phyloP scores from a whole-genome alignment of 2,113 vertebrate species.

The Anas platyrhynchos region DNA sequence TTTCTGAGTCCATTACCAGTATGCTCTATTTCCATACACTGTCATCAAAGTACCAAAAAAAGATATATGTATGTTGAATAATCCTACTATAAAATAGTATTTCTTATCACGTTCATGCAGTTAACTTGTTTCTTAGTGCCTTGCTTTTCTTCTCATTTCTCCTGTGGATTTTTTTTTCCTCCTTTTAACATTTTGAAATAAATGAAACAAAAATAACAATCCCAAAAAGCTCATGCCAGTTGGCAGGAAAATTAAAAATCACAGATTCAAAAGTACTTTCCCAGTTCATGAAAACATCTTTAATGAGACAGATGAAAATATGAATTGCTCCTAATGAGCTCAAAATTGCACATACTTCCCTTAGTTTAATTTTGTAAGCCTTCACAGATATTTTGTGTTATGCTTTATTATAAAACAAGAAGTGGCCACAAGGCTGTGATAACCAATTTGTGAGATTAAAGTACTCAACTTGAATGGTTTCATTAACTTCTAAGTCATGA shows the following conservation, averaged over 20 bases:
- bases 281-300: slow-evolving; percentile 77
- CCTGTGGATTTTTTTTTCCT: background rate
- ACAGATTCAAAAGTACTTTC: slow-evolving; percentile 75
- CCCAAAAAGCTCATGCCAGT: slow-evolving; percentile 53
- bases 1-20: background rate
- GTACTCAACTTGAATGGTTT: slow-evolving; percentile 78
- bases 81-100: background rate
- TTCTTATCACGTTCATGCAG: background rate
- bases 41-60: background rate
- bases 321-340: slow-evolving; percentile 82
- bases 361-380: slow-evolving; percentile 80
- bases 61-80: background rate
- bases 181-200: slow-evolving; percentile 69
- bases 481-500: slow-evolving; percentile 79
- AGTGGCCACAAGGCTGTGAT: slow-evolving; percentile 83
- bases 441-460: slow-evolving; percentile 84
- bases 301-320: slow-evolving; percentile 84
- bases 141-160: slow-evolving; percentile 43
- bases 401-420: slow-evolving; percentile 82
- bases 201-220: slow-evolving; percentile 71
- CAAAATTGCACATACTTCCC: slow-evolving; percentile 76
- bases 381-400: slow-evolving; percentile 81
- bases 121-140: slow-evolving; percentile 16
- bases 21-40: background rate
- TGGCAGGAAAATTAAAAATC: slow-evolving; percentile 71